Base-by-base conservation (phyloP, 2,113 vertebrate species). In the Aptenodytes patagonicus region DNA sequence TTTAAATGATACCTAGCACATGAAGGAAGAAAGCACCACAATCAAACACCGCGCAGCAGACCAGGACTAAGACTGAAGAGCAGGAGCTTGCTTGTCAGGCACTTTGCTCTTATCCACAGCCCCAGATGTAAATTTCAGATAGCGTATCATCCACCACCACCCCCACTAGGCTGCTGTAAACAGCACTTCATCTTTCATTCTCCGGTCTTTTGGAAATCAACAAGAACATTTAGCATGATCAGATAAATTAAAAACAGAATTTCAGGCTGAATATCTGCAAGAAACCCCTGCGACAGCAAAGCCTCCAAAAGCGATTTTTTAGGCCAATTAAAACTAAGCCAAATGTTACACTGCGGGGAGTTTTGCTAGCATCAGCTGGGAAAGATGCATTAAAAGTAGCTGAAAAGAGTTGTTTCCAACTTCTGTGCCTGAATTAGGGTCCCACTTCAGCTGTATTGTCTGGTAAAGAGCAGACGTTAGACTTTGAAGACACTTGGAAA, bases 1-100 rank as follows among this genome's bases (percentile, higher is more conserved):
- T 99, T 99, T 94, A 99, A 98, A 92, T 99, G 99, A 95, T 99
- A 99, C 94, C 99, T 99, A 93, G 51, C 51, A 65, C 0, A 7
- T 7, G 38, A 94, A 34, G 66, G 58, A 24, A 75, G 82, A 28
- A 69, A 81, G 57, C 62, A 47, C 20, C 44, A 42, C 29, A 36
- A 16, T 95, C 64, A 90, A 28, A 49, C 61, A n/a, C 36, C 1
- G 36, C 2, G 5, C 55, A 57, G 29, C 40, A 55, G 22, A 51
- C 12, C 73, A 42, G 49, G 64, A 42, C 64, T 58, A 1, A 2
- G 38, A 36, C 40, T 38, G 26, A 25, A 24, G 4, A 49, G 64
- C 36, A 1, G 62, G 52, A 76, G 71, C 52, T 28, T 51, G 58
- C 36, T 34, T 40, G 42, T 83, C 89, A 76, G 40, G 42, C 46